Evolutionary conservation across 2,113 vertebrate genomes (phyloP), one percentile per base, ranked within the genome.

Genomic region (Gadus chalcogrammus): DNA sequence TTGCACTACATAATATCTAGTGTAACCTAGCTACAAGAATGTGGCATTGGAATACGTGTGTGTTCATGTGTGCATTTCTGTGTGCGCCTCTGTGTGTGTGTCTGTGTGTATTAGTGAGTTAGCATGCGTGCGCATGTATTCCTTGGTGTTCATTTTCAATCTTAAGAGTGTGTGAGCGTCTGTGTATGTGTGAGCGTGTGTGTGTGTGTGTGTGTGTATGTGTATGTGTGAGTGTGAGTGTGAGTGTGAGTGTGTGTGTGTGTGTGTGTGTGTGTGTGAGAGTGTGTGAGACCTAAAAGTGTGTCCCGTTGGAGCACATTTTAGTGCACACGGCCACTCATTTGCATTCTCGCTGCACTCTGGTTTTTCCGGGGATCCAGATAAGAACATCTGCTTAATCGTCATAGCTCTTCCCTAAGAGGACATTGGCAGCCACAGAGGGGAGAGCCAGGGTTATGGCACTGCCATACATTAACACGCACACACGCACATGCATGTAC

Each of bases 351-450:
- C 52, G 35, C 72, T 60, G 83, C 84, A 70, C 84, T 70, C 85
- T 77, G 82, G 64, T 59, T 68, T 68, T 84, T 79, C 70, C 3
- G 71, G 75, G 82, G 82, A 79, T 89, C 85, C 81, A 83, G 86
- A 88, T 85, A 76, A 38, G 86, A 90, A 88, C 89, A 90, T 85
- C 89, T 90, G 89, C 86, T 86, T 87, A 90, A 90, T 89, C 87
- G 86, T 88, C 89, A 90, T 88, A 79, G 89, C 89, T 90, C 89
- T 90, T 88, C 83, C 83, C 87, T 89, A 86, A 88, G 80, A 83
- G 80, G 89, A 85, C 89, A 85, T 88, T 87, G 86, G 84, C 83
- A 87, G 80, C 71, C 76, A 68, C 79, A 81, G 79, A 80, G 77
- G 79, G 18, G 28, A 13, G 11, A 66, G 31, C 5, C 64, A 52